Percentiles rank a stretch among this genome's conserved stretches.
These are phyloP conservation scores for Murina feae DNA, from an alignment of 2,113 vertebrate genomes.

Conservation along the genomic window DNA sequence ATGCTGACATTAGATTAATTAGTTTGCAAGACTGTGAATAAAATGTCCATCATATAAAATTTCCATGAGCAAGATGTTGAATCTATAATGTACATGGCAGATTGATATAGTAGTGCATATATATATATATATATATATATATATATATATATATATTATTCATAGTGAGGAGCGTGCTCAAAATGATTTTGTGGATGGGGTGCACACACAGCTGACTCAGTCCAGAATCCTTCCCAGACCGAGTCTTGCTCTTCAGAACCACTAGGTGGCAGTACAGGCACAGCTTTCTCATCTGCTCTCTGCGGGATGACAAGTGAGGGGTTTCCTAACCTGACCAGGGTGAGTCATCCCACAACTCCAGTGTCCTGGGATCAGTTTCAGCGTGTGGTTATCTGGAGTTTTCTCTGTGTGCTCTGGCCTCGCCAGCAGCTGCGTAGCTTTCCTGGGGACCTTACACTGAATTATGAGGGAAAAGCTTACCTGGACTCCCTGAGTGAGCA, in stretches of 20 bases:
- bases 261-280: slow-evolving; percentile 81
- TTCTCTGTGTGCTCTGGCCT: not conserved
- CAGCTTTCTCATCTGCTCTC: not conserved
- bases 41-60: not conserved
- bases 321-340: not conserved
- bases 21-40: not conserved
- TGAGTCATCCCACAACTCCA: slow-evolving; percentile 23
- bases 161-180: too few relatives aligned
- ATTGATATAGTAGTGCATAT: too few relatives aligned
- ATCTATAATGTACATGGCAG: not conserved
- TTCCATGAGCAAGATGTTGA: not conserved
- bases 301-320: not conserved
- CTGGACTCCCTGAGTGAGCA: not conserved
- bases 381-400: not conserved
- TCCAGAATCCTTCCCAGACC: not conserved
- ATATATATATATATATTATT: too few relatives aligned
- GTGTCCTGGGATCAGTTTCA: not conserved
- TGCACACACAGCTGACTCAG: too few relatives aligned
- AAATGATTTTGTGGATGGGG: too few relatives aligned
- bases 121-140: too few relatives aligned
- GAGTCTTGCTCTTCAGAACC: slow-evolving; percentile 8
- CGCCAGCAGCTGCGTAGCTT: not conserved
- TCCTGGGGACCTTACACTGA: not conserved
- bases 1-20: not conserved
- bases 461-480: not conserved